Percentiles rank a stretch among this genome's conserved stretches.
These are phyloP conservation scores for Drosophila macrothrix DNA, from an alignment of 2,888 invertebrate genomes.

Conservation along the genomic window DNA sequence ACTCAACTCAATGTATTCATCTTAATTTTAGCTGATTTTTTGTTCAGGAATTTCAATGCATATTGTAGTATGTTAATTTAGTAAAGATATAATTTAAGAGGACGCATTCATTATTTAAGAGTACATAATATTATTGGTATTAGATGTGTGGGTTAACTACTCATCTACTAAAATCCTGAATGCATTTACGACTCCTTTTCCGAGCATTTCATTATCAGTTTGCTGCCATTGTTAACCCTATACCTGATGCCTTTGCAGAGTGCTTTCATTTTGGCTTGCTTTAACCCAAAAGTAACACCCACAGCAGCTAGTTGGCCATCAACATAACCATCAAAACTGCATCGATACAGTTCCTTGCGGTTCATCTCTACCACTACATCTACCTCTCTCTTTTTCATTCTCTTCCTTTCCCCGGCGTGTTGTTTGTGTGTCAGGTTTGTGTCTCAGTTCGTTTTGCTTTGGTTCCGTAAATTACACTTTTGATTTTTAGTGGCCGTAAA, in stretches of 20 bases:
- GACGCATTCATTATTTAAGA: not conserved
- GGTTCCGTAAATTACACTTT: slow-evolving; percentile 84
- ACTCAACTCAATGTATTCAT: not conserved
- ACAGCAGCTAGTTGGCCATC: slow-evolving; percentile 6
- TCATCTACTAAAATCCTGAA: not conserved
- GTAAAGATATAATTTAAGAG: not conserved
- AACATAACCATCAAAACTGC: slow-evolving; percentile 34
- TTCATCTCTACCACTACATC: slow-evolving; percentile 2
- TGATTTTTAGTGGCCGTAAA: slow-evolving; percentile 86
- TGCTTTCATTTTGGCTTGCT: slow-evolving; percentile 11
- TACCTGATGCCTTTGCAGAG: not conserved
- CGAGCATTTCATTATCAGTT: not conserved
- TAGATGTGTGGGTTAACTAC: not conserved
- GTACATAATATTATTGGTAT: not conserved
- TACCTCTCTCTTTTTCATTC: not conserved
- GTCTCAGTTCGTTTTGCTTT: slow-evolving; percentile 65
- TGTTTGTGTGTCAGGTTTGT: slow-evolving; percentile 31
- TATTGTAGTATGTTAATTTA: not conserved
- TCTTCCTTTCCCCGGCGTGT: not conserved
- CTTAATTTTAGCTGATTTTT: not conserved
- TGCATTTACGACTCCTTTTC: not conserved
- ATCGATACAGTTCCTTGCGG: slow-evolving; percentile 23
- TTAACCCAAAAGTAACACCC: slow-evolving; percentile 13
- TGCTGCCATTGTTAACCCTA: not conserved
- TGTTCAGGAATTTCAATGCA: accelerated